A percentile compares a stretch with the other conserved stretches of the same genome.
These are phyloP conservation scores for Panagrolaimus sp. DNA, from an alignment of 1,140 invertebrate genomes.

Conservation along the genomic window DNA sequence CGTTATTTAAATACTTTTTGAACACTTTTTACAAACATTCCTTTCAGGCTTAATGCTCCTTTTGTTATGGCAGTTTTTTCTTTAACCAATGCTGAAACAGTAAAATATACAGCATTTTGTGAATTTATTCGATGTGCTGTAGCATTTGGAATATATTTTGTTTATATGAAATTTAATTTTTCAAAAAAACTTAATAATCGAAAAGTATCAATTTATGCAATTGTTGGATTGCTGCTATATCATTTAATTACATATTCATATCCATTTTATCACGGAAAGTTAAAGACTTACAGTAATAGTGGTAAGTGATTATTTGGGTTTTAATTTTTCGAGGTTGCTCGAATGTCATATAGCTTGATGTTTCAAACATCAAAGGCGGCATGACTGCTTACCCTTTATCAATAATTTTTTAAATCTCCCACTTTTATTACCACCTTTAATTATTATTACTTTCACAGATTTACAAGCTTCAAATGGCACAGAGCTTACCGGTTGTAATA, in stretches of 20 bases:
- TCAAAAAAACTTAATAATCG: neutral
- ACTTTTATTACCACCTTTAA: too few relatives aligned
- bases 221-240: constrained; percentile 26
- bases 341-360: too few relatives aligned
- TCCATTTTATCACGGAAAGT: constrained; percentile 8
- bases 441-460: neutral
- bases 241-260: constrained; percentile 35
- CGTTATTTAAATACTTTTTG: neutral
- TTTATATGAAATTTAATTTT: constrained; percentile 5
- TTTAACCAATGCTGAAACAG: neutral
- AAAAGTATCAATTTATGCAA: constrained; percentile 9
- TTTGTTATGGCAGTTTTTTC: constrained; percentile 27
- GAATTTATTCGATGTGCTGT: neutral
- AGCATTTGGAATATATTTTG: neutral
- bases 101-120: neutral
- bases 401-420: too few relatives aligned
- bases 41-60: constrained; percentile 21
- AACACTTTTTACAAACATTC: constrained; percentile 19
- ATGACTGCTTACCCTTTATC: too few relatives aligned
- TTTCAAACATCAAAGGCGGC: too few relatives aligned
- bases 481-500: constrained; percentile 15
- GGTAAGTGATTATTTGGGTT: neutral
- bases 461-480: constrained; percentile 3
- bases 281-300: neutral
- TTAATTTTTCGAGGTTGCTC: too few relatives aligned